Percentiles rank a stretch among this genome's conserved stretches.
Conservation (phyloP, 1,140 invertebrate species). For the Temnothorax longispinosus region DNA sequence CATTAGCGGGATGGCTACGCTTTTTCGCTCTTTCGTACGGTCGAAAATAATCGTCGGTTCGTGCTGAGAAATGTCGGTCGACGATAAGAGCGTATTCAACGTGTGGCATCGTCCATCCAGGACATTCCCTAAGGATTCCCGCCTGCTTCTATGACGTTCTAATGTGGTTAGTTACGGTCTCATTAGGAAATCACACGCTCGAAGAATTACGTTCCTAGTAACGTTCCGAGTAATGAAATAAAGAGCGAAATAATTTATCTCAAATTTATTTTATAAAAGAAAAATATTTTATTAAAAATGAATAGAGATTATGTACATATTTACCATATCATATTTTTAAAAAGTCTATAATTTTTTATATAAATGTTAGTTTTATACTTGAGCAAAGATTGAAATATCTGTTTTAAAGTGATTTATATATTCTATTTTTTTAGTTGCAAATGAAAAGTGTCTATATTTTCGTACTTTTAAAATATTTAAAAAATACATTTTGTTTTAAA, state of each 20-base stretch:
- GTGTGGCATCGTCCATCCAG: constrained; percentile 33
- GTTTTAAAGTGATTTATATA: not conserved
- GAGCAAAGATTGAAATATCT: not conserved
- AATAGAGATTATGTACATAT: not conserved
- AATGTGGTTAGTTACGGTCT: constrained; percentile 39
- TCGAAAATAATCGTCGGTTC: constrained; percentile 51
- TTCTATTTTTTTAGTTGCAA: not conserved
- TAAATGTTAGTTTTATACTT: not conserved
- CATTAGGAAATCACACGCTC: constrained; percentile 37
- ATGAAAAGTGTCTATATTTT: not conserved
- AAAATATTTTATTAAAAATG: not conserved
- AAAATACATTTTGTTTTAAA: not conserved
- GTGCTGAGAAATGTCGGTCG: constrained; percentile 46
- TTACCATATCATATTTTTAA: not conserved
- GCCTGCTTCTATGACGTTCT: not conserved
- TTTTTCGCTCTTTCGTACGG: not conserved
- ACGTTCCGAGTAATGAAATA: not conserved
- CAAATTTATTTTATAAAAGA: not conserved
- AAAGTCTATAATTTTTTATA: not conserved
- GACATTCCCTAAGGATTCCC: constrained; percentile 7
- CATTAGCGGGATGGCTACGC: constrained; percentile 42
- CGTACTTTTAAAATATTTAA: not conserved
- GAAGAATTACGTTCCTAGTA: constrained; percentile 7
- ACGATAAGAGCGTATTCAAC: constrained; percentile 56
- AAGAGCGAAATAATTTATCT: not conserved